phyloP scores from a whole-genome alignment of 2,797 vertebrate species.

The Leucoraja ocellata region DNA sequence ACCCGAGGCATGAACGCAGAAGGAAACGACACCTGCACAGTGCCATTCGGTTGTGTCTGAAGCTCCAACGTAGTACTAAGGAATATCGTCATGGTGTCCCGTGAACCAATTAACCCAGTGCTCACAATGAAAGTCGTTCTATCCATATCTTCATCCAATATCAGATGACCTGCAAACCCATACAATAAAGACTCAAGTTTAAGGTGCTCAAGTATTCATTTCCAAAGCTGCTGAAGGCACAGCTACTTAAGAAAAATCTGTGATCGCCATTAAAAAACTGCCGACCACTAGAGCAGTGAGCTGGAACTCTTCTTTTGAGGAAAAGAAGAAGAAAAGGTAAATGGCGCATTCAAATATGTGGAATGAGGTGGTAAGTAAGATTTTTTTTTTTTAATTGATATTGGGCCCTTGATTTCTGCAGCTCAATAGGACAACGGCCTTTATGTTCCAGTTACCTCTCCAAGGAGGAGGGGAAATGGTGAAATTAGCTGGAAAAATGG shows the following conservation, averaged over 20 bases:
- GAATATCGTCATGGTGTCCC: constrained; percentile 72
- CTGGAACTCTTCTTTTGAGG: neutral
- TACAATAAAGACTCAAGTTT: neutral
- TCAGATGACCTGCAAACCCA: constrained; percentile 71
- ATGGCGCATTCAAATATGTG: neutral
- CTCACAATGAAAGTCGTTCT: constrained; percentile 75
- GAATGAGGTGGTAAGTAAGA: neutral
- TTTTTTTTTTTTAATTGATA: too few relatives aligned
- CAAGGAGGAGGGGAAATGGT: neutral
- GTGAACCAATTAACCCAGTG: constrained; percentile 71
- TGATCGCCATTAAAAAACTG: constrained; percentile 40
- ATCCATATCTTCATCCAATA: constrained; percentile 81
- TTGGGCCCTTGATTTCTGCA: neutral
- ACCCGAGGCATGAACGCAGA: constrained; percentile 71
- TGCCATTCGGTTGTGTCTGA: constrained; percentile 76
- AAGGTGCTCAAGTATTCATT: neutral
- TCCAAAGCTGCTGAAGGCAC: neutral
- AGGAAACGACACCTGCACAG: constrained; percentile 74
- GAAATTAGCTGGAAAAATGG: neutral
- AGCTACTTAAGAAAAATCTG: neutral
- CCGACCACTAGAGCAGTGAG: neutral
- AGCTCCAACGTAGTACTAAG: constrained; percentile 79
- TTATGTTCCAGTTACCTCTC: neutral
- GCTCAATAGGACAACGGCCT: neutral
- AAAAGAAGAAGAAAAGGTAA: neutral